A percentile compares a stretch with the other conserved stretches of the same genome.
These are phyloP conservation scores for Uloborus plumipes DNA, from an alignment of 2,888 invertebrate genomes.

Conservation along the genomic window DNA sequence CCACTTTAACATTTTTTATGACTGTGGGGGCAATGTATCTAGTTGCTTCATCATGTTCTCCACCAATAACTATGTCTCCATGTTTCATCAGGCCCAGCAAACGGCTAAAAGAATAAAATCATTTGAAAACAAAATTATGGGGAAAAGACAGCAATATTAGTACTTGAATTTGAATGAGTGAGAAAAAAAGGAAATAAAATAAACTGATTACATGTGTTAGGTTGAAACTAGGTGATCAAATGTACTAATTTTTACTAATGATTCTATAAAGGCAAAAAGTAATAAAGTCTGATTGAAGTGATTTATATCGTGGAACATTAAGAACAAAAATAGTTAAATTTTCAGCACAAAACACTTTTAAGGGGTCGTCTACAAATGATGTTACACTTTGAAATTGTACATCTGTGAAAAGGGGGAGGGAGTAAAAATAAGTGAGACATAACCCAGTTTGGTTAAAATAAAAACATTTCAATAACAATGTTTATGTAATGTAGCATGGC, in stretches of 20 bases:
- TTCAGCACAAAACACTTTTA: too few species aligned
- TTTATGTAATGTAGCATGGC: too few species aligned
- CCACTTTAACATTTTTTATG: conserved; percentile 71
- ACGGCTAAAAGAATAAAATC: conserved; percentile 69
- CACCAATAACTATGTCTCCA: conserved; percentile 72
- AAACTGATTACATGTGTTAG: background rate
- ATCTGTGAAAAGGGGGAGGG: too few species aligned
- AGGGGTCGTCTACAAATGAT: too few species aligned
- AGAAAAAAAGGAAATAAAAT: background rate
- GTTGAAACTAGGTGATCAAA: too few species aligned
- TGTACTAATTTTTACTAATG: background rate
- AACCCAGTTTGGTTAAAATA: too few species aligned
- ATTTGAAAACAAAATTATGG: background rate
- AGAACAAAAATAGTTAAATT: too few species aligned
- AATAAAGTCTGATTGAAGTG: too few species aligned
- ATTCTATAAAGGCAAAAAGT: background rate
- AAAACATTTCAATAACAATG: too few species aligned
- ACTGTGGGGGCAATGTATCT: conserved; percentile 74
- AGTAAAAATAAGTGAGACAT: too few species aligned
- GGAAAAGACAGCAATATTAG: background rate
- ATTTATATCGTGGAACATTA: too few species aligned
- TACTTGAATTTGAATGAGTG: background rate
- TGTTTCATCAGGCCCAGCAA: conserved; percentile 70
- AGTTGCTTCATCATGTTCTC: conserved; percentile 72
- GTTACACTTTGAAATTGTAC: too few species aligned